Conservation (phyloP, 1,140 invertebrate genomes). For the Nephila pilipes region DNA sequence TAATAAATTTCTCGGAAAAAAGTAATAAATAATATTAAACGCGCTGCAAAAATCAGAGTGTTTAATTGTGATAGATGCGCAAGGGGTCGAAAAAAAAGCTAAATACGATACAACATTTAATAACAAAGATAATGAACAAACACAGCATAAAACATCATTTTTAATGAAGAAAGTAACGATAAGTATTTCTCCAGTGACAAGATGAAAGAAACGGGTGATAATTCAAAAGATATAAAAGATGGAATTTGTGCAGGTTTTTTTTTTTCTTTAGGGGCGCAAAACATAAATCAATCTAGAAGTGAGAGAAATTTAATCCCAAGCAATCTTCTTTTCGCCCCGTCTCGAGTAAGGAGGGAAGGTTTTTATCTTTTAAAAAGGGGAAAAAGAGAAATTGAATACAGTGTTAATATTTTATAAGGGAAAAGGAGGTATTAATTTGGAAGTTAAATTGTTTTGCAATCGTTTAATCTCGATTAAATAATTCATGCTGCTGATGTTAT, state of each 20-base stretch:
- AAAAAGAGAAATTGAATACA: slow-evolving; percentile 3
- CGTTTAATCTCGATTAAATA: too few relatives aligned
- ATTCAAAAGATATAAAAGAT: slow-evolving; percentile 63
- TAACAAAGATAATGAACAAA: slow-evolving; percentile 71
- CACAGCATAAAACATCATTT: slow-evolving; percentile 57
- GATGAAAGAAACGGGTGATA: slow-evolving; percentile 35
- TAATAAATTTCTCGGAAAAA: slow-evolving; percentile 13
- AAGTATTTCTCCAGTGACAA: slow-evolving; percentile 54
- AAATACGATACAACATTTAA: slow-evolving; percentile 62
- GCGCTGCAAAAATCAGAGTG: not conserved
- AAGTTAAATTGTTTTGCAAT: not conserved
- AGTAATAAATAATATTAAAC: slow-evolving; percentile 64
- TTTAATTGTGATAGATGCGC: slow-evolving; percentile 72
- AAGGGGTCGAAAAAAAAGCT: not conserved
- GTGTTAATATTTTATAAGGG: slow-evolving; percentile 2
- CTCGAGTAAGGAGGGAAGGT: not conserved
- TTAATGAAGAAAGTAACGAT: slow-evolving; percentile 58
- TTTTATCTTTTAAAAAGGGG: not conserved
- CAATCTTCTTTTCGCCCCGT: slow-evolving; percentile 13
- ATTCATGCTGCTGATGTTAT: not conserved
- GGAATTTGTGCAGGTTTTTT: slow-evolving; percentile 9
- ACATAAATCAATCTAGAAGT: slow-evolving; percentile 21
- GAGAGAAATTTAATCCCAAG: not conserved
- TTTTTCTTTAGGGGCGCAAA: not conserved
- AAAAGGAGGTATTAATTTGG: not conserved